Conservation (phyloP, 2,797 vertebrate genomes). For the Paratrypauchen microcephalus region DNA sequence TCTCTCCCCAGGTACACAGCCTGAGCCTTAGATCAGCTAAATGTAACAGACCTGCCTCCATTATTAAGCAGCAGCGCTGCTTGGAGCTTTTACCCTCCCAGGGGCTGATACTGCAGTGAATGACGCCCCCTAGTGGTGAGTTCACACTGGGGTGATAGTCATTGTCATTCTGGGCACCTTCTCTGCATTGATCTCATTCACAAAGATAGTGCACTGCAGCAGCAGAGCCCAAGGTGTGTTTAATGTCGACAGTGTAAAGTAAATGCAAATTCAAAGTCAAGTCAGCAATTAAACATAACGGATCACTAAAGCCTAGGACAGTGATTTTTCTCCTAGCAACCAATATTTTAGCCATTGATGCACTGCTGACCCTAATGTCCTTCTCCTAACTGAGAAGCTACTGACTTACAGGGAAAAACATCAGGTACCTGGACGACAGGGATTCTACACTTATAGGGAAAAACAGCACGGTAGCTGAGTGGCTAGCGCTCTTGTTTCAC, state of each 20-base stretch:
- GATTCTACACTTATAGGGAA: too few relatives aligned
- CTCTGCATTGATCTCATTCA: constrained; percentile 72
- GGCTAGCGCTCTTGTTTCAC: too few relatives aligned
- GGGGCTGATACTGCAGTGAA: constrained; percentile 48
- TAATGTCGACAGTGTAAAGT: constrained; percentile 28
- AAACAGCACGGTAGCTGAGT: too few relatives aligned
- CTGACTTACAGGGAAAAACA: too few relatives aligned
- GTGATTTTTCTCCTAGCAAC: too few relatives aligned
- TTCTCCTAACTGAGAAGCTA: too few relatives aligned
- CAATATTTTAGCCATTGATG: too few relatives aligned
- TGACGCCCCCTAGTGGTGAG: constrained; percentile 61
- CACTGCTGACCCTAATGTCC: too few relatives aligned
- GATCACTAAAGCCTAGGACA: background rate
- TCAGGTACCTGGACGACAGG: too few relatives aligned
- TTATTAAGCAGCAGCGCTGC: constrained; percentile 13
- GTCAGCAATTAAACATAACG: background rate
- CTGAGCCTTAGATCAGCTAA: constrained; percentile 29
- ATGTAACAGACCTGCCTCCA: constrained; percentile 19
- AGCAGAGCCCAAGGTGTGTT: constrained; percentile 44
- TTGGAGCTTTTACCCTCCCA: constrained; percentile 22
- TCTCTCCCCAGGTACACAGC: constrained; percentile 42
- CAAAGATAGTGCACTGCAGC: constrained; percentile 69
- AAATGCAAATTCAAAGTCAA: constrained; percentile 1
- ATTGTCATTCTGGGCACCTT: constrained; percentile 67
- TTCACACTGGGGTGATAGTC: constrained; percentile 31